These are phyloP conservation scores for Leptinotarsa texana DNA, from an alignment of 1,140 invertebrate species.

Conservation along the genomic window DNA sequence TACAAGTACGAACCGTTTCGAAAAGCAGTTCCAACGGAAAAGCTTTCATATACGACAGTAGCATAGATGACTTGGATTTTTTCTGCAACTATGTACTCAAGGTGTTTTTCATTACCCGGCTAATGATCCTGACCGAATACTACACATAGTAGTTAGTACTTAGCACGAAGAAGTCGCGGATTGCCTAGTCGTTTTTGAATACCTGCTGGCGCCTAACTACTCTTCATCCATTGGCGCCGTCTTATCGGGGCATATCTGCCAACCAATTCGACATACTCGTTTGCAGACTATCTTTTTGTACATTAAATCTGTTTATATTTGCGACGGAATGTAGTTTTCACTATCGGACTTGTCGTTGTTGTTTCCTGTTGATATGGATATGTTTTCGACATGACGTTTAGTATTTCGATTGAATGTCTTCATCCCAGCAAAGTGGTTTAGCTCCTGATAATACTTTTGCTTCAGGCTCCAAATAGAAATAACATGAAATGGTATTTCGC, in stretches of 20 bases:
- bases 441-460: too few relatives aligned
- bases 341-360: not conserved
- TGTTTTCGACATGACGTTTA: not conserved
- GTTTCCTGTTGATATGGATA: not conserved
- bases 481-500: too few relatives aligned
- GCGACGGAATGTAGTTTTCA: not conserved
- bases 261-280: not conserved
- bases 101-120: not conserved
- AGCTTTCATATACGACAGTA: too few relatives aligned
- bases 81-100: too few relatives aligned
- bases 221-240: not conserved
- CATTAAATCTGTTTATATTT: conserved; percentile 1
- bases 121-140: not conserved
- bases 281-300: not conserved
- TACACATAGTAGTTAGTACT: not conserved
- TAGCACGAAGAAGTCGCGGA: not conserved
- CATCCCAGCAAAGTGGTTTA: too few relatives aligned
- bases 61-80: too few relatives aligned
- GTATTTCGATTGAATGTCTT: too few relatives aligned
- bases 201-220: not conserved
- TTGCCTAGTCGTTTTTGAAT: conserved; percentile 1
- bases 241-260: conserved; percentile 7
- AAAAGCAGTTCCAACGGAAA: too few relatives aligned
- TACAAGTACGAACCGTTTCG: too few relatives aligned
- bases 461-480: too few relatives aligned